phyloP scores from a whole-genome alignment of 2,888 invertebrate species.

The Dicyrtoma fusca region DNA sequence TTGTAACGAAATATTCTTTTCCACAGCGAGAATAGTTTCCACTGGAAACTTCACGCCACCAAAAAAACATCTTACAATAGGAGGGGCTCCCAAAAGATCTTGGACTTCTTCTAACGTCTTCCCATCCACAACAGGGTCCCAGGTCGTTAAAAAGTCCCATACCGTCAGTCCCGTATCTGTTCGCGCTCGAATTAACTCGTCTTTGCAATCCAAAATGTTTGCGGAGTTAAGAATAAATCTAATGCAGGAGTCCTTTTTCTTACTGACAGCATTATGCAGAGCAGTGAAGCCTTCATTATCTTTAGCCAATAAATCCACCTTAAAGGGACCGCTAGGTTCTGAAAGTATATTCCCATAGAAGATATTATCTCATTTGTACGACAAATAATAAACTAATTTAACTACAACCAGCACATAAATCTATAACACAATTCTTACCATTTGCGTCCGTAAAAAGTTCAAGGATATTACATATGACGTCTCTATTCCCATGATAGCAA shows the following conservation, averaged over 20 bases:
- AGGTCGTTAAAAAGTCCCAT: neutral
- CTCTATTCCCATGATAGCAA: conserved; percentile 27
- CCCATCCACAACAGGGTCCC: neutral
- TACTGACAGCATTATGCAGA: conserved; percentile 31
- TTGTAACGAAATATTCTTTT: neutral
- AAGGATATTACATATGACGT: conserved; percentile 12
- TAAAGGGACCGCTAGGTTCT: conserved; percentile 9
- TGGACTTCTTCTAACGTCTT: neutral
- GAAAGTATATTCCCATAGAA: too few relatives aligned
- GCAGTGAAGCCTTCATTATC: conserved; percentile 38
- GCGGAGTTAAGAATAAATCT: neutral
- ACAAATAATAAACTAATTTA: neutral
- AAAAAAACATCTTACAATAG: neutral
- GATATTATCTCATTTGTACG: neutral
- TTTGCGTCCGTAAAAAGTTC: neutral
- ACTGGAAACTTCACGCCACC: conserved; percentile 11
- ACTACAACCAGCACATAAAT: neutral
- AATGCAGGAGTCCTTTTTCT: neutral
- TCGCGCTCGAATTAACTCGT: neutral
- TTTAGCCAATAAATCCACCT: conserved; percentile 28
- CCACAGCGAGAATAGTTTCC: neutral
- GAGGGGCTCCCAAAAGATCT: neutral
- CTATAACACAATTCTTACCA: conserved; percentile 5
- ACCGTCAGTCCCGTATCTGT: neutral
- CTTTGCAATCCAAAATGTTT: neutral